phyloP scores from a whole-genome alignment of 1,140 invertebrate species.

The Notospermus geniculatus region DNA sequence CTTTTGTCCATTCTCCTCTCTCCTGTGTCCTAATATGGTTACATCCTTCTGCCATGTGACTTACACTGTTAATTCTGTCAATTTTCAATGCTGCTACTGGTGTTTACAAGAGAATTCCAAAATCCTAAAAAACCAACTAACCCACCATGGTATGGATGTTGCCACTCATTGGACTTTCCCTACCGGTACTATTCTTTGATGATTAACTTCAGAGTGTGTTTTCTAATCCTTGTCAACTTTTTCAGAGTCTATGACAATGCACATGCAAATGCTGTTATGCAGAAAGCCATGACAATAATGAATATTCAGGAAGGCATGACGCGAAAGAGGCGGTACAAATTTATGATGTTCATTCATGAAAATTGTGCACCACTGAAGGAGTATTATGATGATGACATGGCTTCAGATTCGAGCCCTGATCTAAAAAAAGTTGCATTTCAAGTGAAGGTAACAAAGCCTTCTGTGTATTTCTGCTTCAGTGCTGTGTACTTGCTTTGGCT shows the following conservation, averaged over 20 bases:
- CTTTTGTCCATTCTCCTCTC: too few relatives aligned
- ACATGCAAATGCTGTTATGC: conserved; percentile 52
- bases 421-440: conserved; percentile 52
- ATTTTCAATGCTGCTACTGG: too few relatives aligned
- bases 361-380: conserved; percentile 35
- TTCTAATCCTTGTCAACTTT: conserved; percentile 13
- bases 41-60: too few relatives aligned
- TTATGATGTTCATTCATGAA: conserved; percentile 30
- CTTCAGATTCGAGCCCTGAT: conserved; percentile 39
- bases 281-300: conserved; percentile 46
- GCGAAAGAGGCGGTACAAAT: conserved; percentile 29
- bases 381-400: conserved; percentile 51
- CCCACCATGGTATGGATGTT: not conserved
- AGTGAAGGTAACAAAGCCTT: conserved; percentile 38
- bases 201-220: not conserved
- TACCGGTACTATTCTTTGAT: too few relatives aligned
- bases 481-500: not conserved
- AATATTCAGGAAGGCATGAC: conserved; percentile 44
- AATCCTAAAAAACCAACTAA: too few relatives aligned
- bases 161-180: not conserved
- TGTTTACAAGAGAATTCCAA: too few relatives aligned
- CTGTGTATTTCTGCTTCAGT: not conserved
- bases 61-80: too few relatives aligned
- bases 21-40: too few relatives aligned
- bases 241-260: conserved; percentile 54